Evolutionary conservation across 2,888 invertebrate genomes (phyloP).

Genomic region (Machimus atricapillus): DNA sequence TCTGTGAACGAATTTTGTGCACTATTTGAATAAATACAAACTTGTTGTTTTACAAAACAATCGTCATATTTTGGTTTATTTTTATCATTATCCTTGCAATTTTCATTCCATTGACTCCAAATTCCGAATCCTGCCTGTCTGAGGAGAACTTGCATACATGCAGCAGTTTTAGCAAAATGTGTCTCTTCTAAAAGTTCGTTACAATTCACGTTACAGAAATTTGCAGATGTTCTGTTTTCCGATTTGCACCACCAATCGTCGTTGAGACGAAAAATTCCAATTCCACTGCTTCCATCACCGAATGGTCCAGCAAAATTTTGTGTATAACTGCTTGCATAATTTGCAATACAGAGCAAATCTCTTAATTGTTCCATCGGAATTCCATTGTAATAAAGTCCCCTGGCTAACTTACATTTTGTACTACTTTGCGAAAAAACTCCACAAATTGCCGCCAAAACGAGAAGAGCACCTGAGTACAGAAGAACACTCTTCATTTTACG

Average conservation of each 20-base stretch:
- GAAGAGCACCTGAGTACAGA: background rate
- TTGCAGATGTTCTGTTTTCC: background rate
- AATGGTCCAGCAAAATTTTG: background rate
- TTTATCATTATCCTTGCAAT: slow-evolving; percentile 3
- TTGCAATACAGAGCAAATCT: background rate
- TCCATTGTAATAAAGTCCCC: background rate
- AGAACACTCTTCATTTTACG: background rate
- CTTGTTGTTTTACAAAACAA: background rate
- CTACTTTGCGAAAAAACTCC: background rate
- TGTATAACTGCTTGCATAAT: background rate
- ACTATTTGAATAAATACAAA: background rate
- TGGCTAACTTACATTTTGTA: background rate
- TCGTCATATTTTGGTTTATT: background rate
- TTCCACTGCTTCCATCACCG: background rate
- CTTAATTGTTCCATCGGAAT: background rate
- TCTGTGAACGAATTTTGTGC: background rate
- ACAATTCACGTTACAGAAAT: background rate
- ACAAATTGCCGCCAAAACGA: background rate
- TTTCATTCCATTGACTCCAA: slow-evolving; percentile 15
- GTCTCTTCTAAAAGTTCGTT: background rate
- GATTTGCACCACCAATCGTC: background rate
- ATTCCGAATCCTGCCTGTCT: background rate
- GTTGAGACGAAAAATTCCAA: background rate
- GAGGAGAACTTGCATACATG: background rate
- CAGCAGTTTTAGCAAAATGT: background rate